Evolutionary conservation across 2,113 vertebrate species (phyloP).

Genomic region (Eolophus roseicapilla): DNA sequence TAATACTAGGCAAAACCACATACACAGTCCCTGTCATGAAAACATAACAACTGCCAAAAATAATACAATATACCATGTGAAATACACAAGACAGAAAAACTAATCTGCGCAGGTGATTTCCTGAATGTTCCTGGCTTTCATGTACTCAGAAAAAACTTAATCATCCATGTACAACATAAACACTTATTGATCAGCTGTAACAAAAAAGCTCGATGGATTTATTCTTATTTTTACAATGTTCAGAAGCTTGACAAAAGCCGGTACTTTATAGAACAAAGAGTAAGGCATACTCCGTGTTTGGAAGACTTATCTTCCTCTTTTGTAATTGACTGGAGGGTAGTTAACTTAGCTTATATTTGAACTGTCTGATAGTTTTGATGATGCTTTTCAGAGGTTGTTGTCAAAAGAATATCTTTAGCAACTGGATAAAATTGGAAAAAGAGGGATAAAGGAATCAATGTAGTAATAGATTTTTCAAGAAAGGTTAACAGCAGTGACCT

Average conservation of each 20-base stretch:
- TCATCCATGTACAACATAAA: neutral
- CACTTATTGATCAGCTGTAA: neutral
- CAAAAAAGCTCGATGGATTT: neutral
- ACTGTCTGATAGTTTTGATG: too few species aligned
- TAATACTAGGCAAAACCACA: neutral
- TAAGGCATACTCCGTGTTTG: neutral
- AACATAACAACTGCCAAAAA: neutral
- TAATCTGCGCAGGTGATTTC: neutral
- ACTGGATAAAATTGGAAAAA: fast-evolving
- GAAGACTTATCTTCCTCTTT: neutral
- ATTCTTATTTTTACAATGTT: neutral
- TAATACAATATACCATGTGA: neutral
- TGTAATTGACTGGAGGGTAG: neutral
- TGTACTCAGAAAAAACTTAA: neutral
- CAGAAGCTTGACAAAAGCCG: neutral
- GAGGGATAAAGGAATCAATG: neutral
- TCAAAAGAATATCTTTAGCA: neutral
- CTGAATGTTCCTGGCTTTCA: neutral
- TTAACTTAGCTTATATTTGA: neutral
- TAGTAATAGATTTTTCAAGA: neutral
- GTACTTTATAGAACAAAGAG: neutral
- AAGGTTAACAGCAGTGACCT: neutral
- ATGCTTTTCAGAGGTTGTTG: neutral
- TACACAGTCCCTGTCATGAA: neutral
- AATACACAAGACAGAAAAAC: neutral